These are phyloP conservation scores for Erannis defoliaria DNA, from an alignment of 2,888 invertebrate species.

Conservation along the genomic window DNA sequence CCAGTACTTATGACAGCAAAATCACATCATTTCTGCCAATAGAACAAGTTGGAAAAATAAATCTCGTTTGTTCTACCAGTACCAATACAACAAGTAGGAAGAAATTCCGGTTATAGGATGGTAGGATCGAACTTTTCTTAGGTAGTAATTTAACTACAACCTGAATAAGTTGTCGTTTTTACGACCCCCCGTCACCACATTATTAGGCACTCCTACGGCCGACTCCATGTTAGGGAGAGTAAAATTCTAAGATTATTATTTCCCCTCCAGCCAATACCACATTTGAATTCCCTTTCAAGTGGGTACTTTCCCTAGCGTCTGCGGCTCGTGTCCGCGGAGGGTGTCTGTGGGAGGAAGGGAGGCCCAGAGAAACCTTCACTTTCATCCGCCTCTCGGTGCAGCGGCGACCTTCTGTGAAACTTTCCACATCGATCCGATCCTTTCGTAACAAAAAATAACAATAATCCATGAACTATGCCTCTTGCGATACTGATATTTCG, in stretches of 20 bases:
- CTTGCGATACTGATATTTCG: constrained; percentile 37
- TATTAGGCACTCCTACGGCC: not conserved
- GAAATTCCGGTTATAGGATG: no score
- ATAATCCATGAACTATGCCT: constrained; percentile 35
- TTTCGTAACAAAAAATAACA: constrained; percentile 49
- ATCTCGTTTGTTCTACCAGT: no score
- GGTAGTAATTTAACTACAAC: no score
- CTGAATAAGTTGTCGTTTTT: not conserved
- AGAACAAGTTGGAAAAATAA: no score
- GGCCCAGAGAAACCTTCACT: constrained; percentile 65
- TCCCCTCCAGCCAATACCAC: constrained; percentile 36
- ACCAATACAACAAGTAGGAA: no score
- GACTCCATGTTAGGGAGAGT: constrained; percentile 1
- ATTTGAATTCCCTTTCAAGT: constrained; percentile 42
- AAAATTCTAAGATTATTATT: constrained; percentile 34
- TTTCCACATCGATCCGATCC: constrained; percentile 61
- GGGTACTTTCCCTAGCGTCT: constrained; percentile 69
- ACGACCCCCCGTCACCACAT: not conserved
- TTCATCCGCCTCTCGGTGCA: constrained; percentile 64
- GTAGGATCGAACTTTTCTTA: no score
- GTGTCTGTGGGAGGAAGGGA: constrained; percentile 49
- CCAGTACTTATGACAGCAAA: no score
- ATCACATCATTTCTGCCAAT: no score
- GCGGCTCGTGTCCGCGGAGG: constrained; percentile 57
- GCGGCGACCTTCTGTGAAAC: constrained; percentile 65